Percentiles rank a stretch among this genome's conserved stretches.
Conservation (phyloP, 2,797 vertebrate genomes). For the Pangasius sanitwongsei region DNA sequence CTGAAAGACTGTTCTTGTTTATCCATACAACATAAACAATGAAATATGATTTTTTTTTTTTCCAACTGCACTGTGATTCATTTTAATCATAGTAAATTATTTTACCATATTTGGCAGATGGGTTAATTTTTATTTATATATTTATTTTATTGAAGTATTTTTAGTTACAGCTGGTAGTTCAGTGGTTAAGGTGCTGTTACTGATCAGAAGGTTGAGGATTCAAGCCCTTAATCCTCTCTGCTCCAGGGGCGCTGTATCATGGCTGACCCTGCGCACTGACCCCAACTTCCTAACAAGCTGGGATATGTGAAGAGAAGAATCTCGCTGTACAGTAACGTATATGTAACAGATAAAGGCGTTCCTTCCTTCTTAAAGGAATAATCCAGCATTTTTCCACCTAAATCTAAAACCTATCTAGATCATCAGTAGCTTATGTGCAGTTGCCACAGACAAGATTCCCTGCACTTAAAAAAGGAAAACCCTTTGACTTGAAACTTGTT, state of each 20-base stretch:
- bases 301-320: neutral
- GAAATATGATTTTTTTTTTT: neutral
- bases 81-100: neutral
- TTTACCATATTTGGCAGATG: neutral
- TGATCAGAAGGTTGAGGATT: neutral
- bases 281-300: neutral
- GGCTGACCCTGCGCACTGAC: neutral
- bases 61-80: neutral
- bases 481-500: neutral
- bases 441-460: neutral
- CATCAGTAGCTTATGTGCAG: neutral
- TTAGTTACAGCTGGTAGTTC: neutral
- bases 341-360: neutral
- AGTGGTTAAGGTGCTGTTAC: neutral
- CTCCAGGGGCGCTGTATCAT: neutral
- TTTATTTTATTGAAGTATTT: neutral
- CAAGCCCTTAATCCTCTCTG: neutral
- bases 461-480: neutral
- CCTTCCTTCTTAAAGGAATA: neutral
- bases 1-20: neutral
- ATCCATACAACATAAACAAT: neutral
- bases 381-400: neutral
- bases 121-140: too few relatives aligned
- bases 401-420: neutral
- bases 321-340: neutral